Conservation (phyloP, 2,888 invertebrate genomes). For the Nemotelus pantherinus region DNA sequence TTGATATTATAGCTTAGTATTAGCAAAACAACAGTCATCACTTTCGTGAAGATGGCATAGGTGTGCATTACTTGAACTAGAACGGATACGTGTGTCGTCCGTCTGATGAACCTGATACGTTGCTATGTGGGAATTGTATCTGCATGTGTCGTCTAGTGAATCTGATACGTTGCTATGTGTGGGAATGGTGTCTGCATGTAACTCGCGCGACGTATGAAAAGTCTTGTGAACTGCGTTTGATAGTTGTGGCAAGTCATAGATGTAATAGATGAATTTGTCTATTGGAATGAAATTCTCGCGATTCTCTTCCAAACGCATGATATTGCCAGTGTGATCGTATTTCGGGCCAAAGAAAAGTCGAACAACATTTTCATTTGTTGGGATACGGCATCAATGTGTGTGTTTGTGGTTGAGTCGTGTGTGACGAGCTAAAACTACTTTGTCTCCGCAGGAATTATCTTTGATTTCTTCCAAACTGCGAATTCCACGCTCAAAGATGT, state of each 20-base stretch:
- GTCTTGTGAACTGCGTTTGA: slow-evolving; percentile 58
- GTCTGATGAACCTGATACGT: too few relatives aligned
- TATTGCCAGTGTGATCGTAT: slow-evolving; percentile 67
- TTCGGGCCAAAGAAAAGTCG: slow-evolving; percentile 77
- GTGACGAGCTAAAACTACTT: slow-evolving; percentile 68
- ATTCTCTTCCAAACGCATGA: slow-evolving; percentile 66
- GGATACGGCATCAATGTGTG: slow-evolving; percentile 70
- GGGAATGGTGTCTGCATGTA: too few relatives aligned
- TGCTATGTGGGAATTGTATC: too few relatives aligned
- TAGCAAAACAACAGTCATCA: too few relatives aligned
- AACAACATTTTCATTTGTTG: slow-evolving; percentile 70
- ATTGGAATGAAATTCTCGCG: slow-evolving; percentile 72
- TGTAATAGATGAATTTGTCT: slow-evolving; percentile 66
- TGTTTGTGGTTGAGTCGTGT: slow-evolving; percentile 76
- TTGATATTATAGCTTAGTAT: too few relatives aligned
- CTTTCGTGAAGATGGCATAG: too few relatives aligned
- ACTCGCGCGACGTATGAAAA: slow-evolving; percentile 64
- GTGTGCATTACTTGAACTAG: too few relatives aligned
- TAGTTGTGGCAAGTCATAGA: slow-evolving; percentile 56
- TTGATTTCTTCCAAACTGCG: slow-evolving; percentile 60
- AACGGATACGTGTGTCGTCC: too few relatives aligned
- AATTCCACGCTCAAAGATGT: slow-evolving; percentile 64
- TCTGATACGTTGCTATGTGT: too few relatives aligned
- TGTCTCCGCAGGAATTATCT: background rate
- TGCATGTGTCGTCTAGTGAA: too few relatives aligned